Evolutionary conservation across 2,888 invertebrate species (phyloP).

Genomic region (Acholoe squamosa): DNA sequence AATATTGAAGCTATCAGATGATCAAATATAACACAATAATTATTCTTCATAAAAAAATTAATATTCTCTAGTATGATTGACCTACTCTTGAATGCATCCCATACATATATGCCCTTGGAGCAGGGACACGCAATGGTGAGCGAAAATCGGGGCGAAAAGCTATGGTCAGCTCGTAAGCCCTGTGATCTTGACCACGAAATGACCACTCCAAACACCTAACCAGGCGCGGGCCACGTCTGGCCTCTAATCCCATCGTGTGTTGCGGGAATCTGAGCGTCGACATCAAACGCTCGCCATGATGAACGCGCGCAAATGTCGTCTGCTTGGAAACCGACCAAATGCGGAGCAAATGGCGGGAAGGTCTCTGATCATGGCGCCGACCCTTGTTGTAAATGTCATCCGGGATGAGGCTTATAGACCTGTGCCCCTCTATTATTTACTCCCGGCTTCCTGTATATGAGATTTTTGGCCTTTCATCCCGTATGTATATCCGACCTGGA

Average conservation of each 20-base stretch:
- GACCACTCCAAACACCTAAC: slow-evolving; percentile 10
- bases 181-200: slow-evolving; percentile 31
- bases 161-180: neutral
- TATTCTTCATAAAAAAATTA: no score
- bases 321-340: slow-evolving; percentile 14
- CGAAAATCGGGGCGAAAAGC: neutral
- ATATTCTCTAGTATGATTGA: no score
- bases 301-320: slow-evolving; percentile 44
- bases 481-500: neutral
- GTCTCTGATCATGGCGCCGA: neutral
- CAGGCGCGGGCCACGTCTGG: neutral
- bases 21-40: no score
- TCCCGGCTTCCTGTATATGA: neutral
- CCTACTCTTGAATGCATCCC: no score
- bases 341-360: slow-evolving; percentile 5
- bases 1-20: no score
- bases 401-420: neutral
- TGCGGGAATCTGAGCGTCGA: slow-evolving; percentile 32
- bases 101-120: neutral
- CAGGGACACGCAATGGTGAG: neutral
- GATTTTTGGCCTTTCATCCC: neutral
- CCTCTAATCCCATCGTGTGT: slow-evolving; percentile 29
- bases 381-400: neutral
- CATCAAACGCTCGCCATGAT: slow-evolving; percentile 14
- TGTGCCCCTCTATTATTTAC: neutral